A percentile compares a stretch with the other conserved stretches of the same genome.
Evolutionary conservation across 92 coral and sea anemone species (phyloP).

Genomic region (Micromussa lordhowensis): DNA sequence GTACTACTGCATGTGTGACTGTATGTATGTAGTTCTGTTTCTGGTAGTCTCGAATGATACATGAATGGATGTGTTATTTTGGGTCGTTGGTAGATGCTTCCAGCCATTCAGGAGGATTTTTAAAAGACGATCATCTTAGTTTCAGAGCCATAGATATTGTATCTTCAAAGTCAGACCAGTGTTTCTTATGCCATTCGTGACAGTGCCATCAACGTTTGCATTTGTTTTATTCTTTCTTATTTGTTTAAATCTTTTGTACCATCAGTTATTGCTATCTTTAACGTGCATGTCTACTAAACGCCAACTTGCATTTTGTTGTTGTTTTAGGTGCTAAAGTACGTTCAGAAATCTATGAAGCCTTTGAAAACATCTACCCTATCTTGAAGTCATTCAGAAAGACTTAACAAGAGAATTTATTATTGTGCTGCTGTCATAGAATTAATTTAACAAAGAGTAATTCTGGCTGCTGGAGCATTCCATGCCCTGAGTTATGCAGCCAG

Average conservation of each 20-base stretch:
- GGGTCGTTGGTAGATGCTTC: no score
- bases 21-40: neutral
- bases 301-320: neutral
- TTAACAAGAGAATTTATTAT: slow-evolving; percentile 24
- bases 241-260: neutral
- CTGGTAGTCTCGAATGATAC: neutral
- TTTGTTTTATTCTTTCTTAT: neutral
- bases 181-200: neutral
- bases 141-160: neutral
- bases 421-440: neutral
- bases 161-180: neutral
- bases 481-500: neutral
- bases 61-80: no score
- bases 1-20: neutral
- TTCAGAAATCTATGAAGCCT: slow-evolving; percentile 97
- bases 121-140: neutral
- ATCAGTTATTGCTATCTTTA: neutral
- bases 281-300: no score
- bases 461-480: slow-evolving; percentile 2
- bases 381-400: slow-evolving; percentile 98
- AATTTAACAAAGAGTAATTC: neutral
- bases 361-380: slow-evolving; percentile 98
- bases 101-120: no score
- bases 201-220: neutral
- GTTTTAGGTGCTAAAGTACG: slow-evolving; percentile 96